These are phyloP conservation scores for Amphilophus citrinellus DNA, from an alignment of 2,113 vertebrate species.

Conservation along the genomic window DNA sequence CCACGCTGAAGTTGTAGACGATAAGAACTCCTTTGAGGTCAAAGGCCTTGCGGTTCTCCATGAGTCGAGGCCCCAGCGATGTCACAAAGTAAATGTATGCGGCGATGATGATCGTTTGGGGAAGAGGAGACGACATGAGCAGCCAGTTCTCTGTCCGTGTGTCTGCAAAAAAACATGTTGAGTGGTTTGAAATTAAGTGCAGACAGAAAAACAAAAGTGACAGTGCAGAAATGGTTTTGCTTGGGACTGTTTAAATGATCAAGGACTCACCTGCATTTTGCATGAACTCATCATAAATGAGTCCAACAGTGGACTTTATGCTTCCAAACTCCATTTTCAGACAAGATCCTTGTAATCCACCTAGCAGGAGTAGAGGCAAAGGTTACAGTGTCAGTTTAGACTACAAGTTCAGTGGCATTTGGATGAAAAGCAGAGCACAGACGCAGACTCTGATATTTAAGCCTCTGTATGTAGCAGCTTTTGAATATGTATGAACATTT, in stretches of 20 bases:
- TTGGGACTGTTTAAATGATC: too few relatives aligned
- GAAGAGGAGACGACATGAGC: slow-evolving; percentile 93
- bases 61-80: slow-evolving; percentile 90
- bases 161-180: slow-evolving; percentile 78
- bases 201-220: neutral
- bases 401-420: neutral
- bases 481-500: neutral
- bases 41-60: slow-evolving; percentile 96
- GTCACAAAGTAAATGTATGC: slow-evolving; percentile 93
- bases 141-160: slow-evolving; percentile 87
- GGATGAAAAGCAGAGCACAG: neutral
- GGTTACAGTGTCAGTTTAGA: slow-evolving; percentile 8
- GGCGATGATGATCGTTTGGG: slow-evolving; percentile 88
- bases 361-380: slow-evolving; percentile 20
- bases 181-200: neutral
- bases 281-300: slow-evolving; percentile 90
- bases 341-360: slow-evolving; percentile 28
- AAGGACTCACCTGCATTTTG: slow-evolving; percentile 89
- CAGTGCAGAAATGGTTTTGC: neutral
- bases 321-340: slow-evolving; percentile 87
- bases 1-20: slow-evolving; percentile 91
- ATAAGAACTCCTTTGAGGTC: slow-evolving; percentile 89
- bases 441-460: neutral
- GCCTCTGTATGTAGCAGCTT: neutral
- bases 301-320: slow-evolving; percentile 86